Evolutionary conservation across 2,888 invertebrate species (phyloP), one percentile per base, ranked within the genome.

Genomic region (Habrosyne pyritoides): DNA sequence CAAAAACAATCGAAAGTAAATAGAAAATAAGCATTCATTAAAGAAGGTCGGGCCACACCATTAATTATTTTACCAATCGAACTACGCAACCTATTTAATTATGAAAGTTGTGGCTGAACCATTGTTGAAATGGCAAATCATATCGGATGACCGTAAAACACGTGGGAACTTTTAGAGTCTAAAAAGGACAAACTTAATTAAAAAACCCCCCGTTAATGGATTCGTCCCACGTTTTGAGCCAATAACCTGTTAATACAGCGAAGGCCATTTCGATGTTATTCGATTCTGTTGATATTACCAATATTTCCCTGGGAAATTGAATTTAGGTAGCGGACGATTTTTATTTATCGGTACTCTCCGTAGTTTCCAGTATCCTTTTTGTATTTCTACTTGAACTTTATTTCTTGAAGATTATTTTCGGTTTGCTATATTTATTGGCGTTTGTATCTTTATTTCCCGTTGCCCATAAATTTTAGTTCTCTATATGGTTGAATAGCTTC

Each of bases 201-300:
- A 83, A 84, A 79, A 73, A 66, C 64, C 57, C 70, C 60, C 61
- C 63, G 71, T 69, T 77, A 81, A 83, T 77, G 77, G 75, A 81
- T 74, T 74, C 76, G 69, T 71, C 61, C 66, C 73, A 73, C 76
- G 75, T 72, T 74, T 72, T 69, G 61, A 63, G 62, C 71, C 75
- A 78, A 84, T 83, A 80, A 77, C 73, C 75, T 73, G 79, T 77
- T 75, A 79, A 78, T 78, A 79, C 64, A 72, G 70, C 70, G 69
- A 64, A 69, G 75, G 73, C 69, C 75, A 75, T 77, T 81, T 72
- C 65, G 73, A 66, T 72, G 57, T 58, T 42, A 42, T 42, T 71
- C 73, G 66, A 79, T 81, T 83, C 75, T 75, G 79, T 75, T 76
- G 79, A 79, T 83, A 84, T 81, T 83, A 75, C 73, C 75, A 77